Percentiles rank a stretch among this genome's conserved stretches.
phyloP scores from a whole-genome alignment of 2,113 vertebrate genomes.

The Notothenia coriiceps region DNA sequence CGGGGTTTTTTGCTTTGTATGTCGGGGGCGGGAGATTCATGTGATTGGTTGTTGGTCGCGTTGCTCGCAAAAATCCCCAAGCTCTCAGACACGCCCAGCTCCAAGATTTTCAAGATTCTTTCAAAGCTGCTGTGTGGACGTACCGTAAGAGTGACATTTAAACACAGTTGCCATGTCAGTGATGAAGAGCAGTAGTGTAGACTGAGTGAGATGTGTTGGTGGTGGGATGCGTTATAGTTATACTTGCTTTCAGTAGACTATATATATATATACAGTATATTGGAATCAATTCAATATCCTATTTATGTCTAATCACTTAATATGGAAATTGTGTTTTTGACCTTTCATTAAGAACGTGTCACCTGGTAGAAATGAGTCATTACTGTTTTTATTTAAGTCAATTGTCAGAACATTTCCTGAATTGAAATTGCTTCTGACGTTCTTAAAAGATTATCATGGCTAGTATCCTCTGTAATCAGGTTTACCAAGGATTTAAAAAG shows the following conservation, averaged over 20 bases:
- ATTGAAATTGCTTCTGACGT: background rate
- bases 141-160: constrained; percentile 24
- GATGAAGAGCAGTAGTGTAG: constrained; percentile 40
- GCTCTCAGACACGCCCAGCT: too few relatives aligned
- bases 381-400: too few relatives aligned
- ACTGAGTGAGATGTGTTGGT: constrained; percentile 48
- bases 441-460: background rate
- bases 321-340: too few relatives aligned
- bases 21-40: too few relatives aligned
- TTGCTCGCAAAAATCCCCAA: too few relatives aligned
- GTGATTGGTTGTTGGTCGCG: too few relatives aligned
- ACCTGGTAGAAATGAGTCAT: too few relatives aligned
- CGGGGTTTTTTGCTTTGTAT: too few relatives aligned
- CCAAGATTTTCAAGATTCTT: too few relatives aligned
- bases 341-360: too few relatives aligned
- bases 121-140: too few relatives aligned
- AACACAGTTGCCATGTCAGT: constrained; percentile 49
- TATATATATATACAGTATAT: constrained; percentile 5
- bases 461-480: constrained; percentile 1
- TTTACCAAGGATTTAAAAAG: constrained; percentile 22
- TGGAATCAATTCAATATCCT: background rate
- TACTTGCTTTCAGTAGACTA: background rate
- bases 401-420: background rate
- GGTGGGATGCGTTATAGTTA: constrained; percentile 15
- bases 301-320: too few relatives aligned